Evolutionary conservation across 2,888 invertebrate genomes (phyloP).

Genomic region (Branchellion lobata): DNA sequence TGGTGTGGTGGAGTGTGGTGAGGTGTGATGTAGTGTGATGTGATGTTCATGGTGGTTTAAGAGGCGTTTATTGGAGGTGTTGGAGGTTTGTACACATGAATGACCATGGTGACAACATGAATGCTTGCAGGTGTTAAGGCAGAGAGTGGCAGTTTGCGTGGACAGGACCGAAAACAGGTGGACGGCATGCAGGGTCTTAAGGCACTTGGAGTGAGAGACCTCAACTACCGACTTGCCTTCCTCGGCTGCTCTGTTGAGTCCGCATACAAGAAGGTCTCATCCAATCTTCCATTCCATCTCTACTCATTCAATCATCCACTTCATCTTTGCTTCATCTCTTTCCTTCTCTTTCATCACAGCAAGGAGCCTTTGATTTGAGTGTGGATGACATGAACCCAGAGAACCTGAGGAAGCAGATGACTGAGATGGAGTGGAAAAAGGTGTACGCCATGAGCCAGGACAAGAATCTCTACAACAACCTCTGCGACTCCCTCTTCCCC

Average conservation of each 20-base stretch:
- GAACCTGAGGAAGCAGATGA: slow-evolving; percentile 89
- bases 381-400: slow-evolving; percentile 87
- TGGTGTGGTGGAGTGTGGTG: no score
- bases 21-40: no score
- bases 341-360: slow-evolving; percentile 38
- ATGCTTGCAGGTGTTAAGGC: slow-evolving; percentile 70
- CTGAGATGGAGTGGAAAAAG: slow-evolving; percentile 76
- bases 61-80: not conserved
- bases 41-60: not conserved
- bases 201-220: slow-evolving; percentile 80
- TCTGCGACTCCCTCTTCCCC: slow-evolving; percentile 88
- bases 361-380: slow-evolving; percentile 63
- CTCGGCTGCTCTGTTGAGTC: slow-evolving; percentile 87
- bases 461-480: slow-evolving; percentile 79
- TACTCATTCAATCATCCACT: not conserved
- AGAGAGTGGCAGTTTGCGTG: slow-evolving; percentile 69
- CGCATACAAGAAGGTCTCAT: slow-evolving; percentile 72
- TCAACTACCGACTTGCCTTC: slow-evolving; percentile 86
- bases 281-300: not conserved
- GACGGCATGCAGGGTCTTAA: slow-evolving; percentile 83
- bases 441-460: slow-evolving; percentile 96
- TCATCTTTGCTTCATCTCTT: not conserved
- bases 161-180: slow-evolving; percentile 65
- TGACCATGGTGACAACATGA: not conserved
- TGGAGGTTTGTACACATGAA: not conserved